Evolutionary conservation across 35 echinoderm and acorn worm genomes (phyloP), one percentile per base, ranked within the genome.

Genomic region (Nesometra sesokonis): DNA sequence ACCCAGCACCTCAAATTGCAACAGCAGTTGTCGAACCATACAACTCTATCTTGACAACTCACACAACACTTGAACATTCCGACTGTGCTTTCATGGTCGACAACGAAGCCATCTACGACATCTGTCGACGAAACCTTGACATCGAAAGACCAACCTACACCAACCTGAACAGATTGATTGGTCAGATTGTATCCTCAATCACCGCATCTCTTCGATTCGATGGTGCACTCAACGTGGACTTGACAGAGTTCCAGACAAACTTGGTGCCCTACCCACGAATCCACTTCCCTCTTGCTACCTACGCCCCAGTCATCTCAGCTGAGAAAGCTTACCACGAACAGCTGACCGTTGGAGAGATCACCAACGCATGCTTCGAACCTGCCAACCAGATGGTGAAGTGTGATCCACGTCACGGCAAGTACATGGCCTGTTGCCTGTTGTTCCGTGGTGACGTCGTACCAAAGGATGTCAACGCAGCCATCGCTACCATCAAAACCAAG

Each of bases 311-410:
- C 88, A 89, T 89, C 27, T 89, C 88, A 77, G 80, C 88, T 11
- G 88, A 89, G 57, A 89, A 89, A 36, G 88, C 88, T 34, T 84
- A 89, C 57, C 88, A 89, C 39, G 88, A 89, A 33, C 88, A 89
- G 67, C 13, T 89, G 21, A 77, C 88, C 21, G 86, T 91, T 67
- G 30, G 85, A 34, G 90, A 91, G 30, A 91, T 91, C 90, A 91
- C 90, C 85, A 91, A 88, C 34, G 78, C 90, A 32, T 91, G 90
- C 47, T 91, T 91, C 52, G 90, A 91, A 52, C 90, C 90, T 27
- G 90, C 78, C 85, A 91, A 91, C 37, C 90, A 91, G 85, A 91
- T 91, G 90, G 90, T 91, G 46, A 91, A 91, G 57, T 91, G 90
- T 39, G 90, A 91, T 82, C 90, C 90, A 88, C 90, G 90, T 79